These are phyloP conservation scores for Micronycteris hirsuta DNA, from an alignment of 2,113 vertebrate species.

Conservation along the genomic window DNA sequence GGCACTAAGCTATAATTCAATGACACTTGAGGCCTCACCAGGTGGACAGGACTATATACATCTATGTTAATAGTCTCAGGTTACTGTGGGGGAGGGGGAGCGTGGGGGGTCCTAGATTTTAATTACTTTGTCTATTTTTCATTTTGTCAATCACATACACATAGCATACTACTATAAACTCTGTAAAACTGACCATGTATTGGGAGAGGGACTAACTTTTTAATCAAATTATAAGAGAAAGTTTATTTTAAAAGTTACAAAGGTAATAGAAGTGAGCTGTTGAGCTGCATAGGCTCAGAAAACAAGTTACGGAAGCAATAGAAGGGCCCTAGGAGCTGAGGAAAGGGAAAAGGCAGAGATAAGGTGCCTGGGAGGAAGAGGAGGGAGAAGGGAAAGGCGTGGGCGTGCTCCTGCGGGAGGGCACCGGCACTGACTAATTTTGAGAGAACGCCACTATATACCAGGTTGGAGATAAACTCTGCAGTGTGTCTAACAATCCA, in stretches of 20 bases:
- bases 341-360: background rate
- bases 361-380: background rate
- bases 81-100: accelerated
- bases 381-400: background rate
- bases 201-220: background rate
- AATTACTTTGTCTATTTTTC: background rate
- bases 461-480: background rate
- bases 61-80: background rate
- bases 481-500: background rate
- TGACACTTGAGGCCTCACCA: background rate
- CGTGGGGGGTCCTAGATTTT: background rate
- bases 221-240: background rate
- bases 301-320: background rate
- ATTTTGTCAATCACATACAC: background rate
- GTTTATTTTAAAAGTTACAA: background rate
- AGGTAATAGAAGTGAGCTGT: background rate
- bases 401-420: background rate
- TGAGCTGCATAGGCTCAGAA: background rate
- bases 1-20: background rate
- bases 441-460: background rate
- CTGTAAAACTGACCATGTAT: background rate
- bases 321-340: background rate
- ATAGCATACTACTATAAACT: background rate
- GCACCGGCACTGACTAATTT: background rate
- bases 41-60: background rate